Evolutionary conservation across 37 sponge, comb jelly and placozoan species (phyloP).

Genomic region (Spongia lamella): DNA sequence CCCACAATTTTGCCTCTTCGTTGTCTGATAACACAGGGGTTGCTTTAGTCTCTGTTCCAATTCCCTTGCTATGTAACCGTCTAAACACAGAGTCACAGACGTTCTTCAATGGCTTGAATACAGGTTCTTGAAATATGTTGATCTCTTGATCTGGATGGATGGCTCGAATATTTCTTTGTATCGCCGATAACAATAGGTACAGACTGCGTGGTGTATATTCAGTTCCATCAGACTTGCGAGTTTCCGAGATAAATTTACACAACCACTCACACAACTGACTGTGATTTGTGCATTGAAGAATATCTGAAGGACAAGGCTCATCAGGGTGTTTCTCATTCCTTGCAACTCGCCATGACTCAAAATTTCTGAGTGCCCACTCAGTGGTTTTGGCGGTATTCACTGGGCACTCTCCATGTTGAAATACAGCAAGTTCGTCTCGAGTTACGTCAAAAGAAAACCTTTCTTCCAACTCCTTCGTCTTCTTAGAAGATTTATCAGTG

Average conservation of each 20-base stretch:
- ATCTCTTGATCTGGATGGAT: no score
- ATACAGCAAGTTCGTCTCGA: no score
- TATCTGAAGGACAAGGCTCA: not conserved
- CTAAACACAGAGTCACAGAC: slow-evolving; percentile 12
- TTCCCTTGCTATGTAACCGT: slow-evolving; percentile 15
- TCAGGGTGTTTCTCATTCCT: slow-evolving; percentile 8
- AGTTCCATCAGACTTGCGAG: slow-evolving; percentile 8
- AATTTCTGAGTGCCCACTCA: slow-evolving; percentile 26
- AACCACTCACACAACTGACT: slow-evolving; percentile 10
- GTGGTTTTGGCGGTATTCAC: slow-evolving; percentile 21
- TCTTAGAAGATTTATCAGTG: no score
- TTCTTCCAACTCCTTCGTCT: no score
- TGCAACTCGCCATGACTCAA: slow-evolving; percentile 9
- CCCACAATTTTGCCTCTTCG: slow-evolving; percentile 34
- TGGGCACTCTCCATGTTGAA: no score
- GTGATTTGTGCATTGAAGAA: slow-evolving; percentile 1
- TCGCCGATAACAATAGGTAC: slow-evolving; percentile 2
- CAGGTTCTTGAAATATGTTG: not conserved
- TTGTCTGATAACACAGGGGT: slow-evolving; percentile 11
- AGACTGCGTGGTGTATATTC: slow-evolving; percentile 7
- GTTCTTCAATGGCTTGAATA: slow-evolving; percentile 14
- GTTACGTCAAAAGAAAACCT: no score
- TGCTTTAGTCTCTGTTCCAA: slow-evolving; percentile 9
- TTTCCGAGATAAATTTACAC: slow-evolving; percentile 12
- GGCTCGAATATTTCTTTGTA: slow-evolving; percentile 12